Conservation (phyloP, 2,888 invertebrate species). For the Drosophila acutilabella region DNA sequence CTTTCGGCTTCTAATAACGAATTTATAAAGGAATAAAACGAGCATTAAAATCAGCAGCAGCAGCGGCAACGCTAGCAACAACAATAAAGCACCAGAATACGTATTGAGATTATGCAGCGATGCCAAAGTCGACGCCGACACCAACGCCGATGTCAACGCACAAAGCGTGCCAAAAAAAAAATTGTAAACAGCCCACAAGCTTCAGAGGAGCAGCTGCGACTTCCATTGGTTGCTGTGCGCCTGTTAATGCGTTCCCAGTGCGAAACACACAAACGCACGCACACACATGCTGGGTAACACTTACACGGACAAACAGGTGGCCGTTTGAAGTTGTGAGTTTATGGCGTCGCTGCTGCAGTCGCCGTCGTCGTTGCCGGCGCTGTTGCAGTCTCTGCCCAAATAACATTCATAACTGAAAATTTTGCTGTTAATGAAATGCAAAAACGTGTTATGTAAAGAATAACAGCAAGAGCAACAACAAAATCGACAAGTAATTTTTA, state of each 20-base stretch:
- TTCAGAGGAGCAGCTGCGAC: slow-evolving; percentile 26
- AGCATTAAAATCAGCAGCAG: slow-evolving; percentile 62
- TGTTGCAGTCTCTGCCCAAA: slow-evolving; percentile 44
- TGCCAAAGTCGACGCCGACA: slow-evolving; percentile 17
- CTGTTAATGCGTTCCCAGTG: slow-evolving; percentile 52
- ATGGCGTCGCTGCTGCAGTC: slow-evolving; percentile 22
- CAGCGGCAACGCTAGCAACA: slow-evolving; percentile 28
- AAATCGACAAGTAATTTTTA: slow-evolving; percentile 54
- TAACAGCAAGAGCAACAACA: slow-evolving; percentile 32
- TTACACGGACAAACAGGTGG: slow-evolving; percentile 46
- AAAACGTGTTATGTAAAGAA: slow-evolving; percentile 71
- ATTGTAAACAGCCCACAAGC: slow-evolving; percentile 38
- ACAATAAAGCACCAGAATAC: slow-evolving; percentile 25
- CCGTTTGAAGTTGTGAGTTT: slow-evolving; percentile 28
- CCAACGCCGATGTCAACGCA: slow-evolving; percentile 35
- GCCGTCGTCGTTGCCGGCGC: slow-evolving; percentile 11
- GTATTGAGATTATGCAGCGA: slow-evolving; percentile 62
- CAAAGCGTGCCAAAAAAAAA: slow-evolving; percentile 58
- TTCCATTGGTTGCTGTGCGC: slow-evolving; percentile 53
- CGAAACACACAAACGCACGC: slow-evolving; percentile 27
- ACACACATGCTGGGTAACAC: slow-evolving; percentile 14
- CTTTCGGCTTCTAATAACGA: slow-evolving; percentile 69
- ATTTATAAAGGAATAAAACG: slow-evolving; percentile 74
- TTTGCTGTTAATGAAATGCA: slow-evolving; percentile 68
- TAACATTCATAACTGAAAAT: slow-evolving; percentile 59